These are phyloP conservation scores for Cryptus viduatorius DNA, from an alignment of 2,888 invertebrate species.

Conservation along the genomic window DNA sequence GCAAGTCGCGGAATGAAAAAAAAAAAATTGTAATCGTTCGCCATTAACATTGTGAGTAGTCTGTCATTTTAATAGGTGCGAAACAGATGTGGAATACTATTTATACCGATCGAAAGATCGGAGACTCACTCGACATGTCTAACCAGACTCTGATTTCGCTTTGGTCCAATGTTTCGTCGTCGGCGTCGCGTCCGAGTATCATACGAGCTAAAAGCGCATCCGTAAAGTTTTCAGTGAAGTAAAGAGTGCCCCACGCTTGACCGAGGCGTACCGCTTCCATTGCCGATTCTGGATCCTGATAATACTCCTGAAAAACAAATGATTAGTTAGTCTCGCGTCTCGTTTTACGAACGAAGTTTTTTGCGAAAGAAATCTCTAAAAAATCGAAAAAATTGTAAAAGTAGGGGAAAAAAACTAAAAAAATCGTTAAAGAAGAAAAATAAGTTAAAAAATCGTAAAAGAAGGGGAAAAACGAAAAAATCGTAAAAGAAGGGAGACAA, in stretches of 20 bases:
- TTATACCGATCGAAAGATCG: too few relatives aligned
- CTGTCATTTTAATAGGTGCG: not conserved
- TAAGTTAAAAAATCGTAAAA: not conserved
- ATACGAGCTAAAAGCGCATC: constrained; percentile 93
- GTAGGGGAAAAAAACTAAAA: too few relatives aligned
- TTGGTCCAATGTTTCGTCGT: constrained; percentile 94
- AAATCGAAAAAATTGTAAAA: too few relatives aligned
- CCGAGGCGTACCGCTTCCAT: constrained; percentile 91
- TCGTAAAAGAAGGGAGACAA: not conserved
- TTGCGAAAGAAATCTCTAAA: too few relatives aligned
- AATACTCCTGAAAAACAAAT: constrained; percentile 85
- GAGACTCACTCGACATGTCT: constrained; percentile 92
- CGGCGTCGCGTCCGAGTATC: constrained; percentile 92
- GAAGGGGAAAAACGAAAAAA: too few relatives aligned
- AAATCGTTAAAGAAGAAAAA: not conserved
- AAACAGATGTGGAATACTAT: not conserved
- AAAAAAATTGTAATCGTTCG: not conserved
- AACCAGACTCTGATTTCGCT: constrained; percentile 96
- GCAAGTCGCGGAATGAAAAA: not conserved
- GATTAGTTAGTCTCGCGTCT: not conserved
- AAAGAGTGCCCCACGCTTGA: constrained; percentile 94
- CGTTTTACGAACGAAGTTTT: not conserved
- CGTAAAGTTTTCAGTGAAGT: constrained; percentile 96
- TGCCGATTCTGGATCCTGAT: constrained; percentile 89
- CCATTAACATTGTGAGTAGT: not conserved